Percentiles rank a stretch among this genome's conserved stretches.
Evolutionary conservation across 2,797 vertebrate genomes (phyloP).

Genomic region (Pogonophryne albipinna): DNA sequence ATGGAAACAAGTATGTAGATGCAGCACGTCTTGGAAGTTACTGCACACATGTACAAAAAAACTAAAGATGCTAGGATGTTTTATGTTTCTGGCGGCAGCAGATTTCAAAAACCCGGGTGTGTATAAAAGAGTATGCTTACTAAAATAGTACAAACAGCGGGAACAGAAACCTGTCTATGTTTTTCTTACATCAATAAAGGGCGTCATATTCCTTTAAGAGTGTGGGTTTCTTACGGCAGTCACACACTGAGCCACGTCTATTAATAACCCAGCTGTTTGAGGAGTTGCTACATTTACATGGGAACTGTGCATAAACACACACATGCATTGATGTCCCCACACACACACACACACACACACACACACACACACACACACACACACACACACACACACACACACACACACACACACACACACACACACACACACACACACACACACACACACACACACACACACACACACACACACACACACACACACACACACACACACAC

Average conservation of each 20-base stretch:
- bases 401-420: too few relatives aligned
- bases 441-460: too few relatives aligned
- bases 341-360: background rate
- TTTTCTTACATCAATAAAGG: background rate
- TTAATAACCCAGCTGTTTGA: conserved; percentile 63
- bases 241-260: conserved; percentile 53
- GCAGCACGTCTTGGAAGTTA: background rate
- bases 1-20: conserved; percentile 9
- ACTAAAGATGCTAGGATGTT: background rate
- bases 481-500: too few relatives aligned
- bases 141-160: background rate
- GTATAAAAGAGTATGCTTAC: background rate
- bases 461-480: too few relatives aligned
- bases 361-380: background rate
- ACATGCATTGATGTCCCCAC: background rate
- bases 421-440: too few relatives aligned
- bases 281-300: conserved; percentile 51
- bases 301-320: background rate
- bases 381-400: too few relatives aligned
- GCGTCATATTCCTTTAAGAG: conserved; percentile 60
- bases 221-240: conserved; percentile 46
- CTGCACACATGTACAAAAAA: background rate
- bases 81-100: background rate
- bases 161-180: background rate
- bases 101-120: background rate